Percentiles rank a stretch among this genome's conserved stretches.
phyloP scores from a whole-genome alignment of 2,113 vertebrate species.

The Hirundichthys speculiger region DNA sequence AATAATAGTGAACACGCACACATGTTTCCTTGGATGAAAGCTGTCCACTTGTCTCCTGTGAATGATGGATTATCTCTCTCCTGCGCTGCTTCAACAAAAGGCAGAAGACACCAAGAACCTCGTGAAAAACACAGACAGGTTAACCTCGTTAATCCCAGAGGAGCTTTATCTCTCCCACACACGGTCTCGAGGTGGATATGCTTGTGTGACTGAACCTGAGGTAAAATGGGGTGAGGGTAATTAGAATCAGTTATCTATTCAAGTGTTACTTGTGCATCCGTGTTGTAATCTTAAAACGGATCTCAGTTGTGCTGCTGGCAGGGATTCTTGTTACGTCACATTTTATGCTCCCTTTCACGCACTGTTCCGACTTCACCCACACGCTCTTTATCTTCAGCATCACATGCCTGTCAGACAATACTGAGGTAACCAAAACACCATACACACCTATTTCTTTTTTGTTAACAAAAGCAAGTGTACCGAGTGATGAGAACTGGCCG shows the following conservation, averaged over 20 bases:
- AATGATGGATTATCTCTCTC: slow-evolving; percentile 36
- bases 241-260: not conserved
- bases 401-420: slow-evolving; percentile 23
- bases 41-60: slow-evolving; percentile 29
- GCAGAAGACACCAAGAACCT: slow-evolving; percentile 31
- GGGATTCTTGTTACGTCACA: too few relatives aligned
- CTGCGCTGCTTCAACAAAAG: slow-evolving; percentile 25
- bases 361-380: not conserved
- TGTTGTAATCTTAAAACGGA: not conserved
- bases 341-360: not conserved
- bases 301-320: too few relatives aligned
- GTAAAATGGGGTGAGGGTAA: not conserved
- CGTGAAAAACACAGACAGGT: slow-evolving; percentile 37
- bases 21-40: slow-evolving; percentile 6
- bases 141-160: slow-evolving; percentile 45
- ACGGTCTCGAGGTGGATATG: not conserved
- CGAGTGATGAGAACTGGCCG: slow-evolving; percentile 4
- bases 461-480: not conserved
- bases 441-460: not conserved
- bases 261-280: slow-evolving; percentile 9
- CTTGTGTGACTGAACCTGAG: not conserved
- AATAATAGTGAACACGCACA: not conserved
- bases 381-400: not conserved
- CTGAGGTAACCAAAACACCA: not conserved
- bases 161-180: not conserved